Evolutionary conservation across 2,113 vertebrate genomes (phyloP).

Genomic region (Chascanopsetta lugubris): DNA sequence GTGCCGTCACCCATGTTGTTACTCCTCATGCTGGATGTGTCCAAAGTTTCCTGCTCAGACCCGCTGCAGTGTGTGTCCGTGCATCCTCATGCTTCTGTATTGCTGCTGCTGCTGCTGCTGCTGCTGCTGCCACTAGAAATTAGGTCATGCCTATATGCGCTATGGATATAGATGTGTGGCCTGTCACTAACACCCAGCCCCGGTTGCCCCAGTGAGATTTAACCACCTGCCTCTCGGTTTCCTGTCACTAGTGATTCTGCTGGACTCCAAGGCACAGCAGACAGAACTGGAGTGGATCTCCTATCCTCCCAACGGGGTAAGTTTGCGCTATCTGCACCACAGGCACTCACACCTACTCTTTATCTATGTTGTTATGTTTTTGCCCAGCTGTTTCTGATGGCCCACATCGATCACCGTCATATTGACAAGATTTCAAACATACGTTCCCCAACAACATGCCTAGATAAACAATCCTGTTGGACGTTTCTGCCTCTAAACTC

Average conservation of each 20-base stretch:
- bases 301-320: constrained; percentile 97
- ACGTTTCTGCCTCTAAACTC: constrained; percentile 28
- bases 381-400: constrained; percentile 18
- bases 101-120: constrained; percentile 26
- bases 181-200: constrained; percentile 25
- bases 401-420: too few relatives aligned
- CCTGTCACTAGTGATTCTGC: constrained; percentile 90
- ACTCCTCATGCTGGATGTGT: too few relatives aligned
- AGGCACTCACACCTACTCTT: constrained; percentile 12
- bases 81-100: constrained; percentile 19
- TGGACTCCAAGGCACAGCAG: constrained; percentile 99
- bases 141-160: constrained; percentile 52
- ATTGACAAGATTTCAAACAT: too few relatives aligned
- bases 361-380: neutral
- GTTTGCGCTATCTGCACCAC: constrained; percentile 56
- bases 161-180: constrained; percentile 55
- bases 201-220: constrained; percentile 63
- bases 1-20: too few relatives aligned
- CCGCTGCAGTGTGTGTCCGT: constrained; percentile 34
- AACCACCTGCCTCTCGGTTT: constrained; percentile 73
- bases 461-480: constrained; percentile 7
- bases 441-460: neutral
- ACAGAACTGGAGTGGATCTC: constrained; percentile 99
- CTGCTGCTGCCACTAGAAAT: constrained; percentile 47
- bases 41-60: constrained; percentile 32